These are phyloP conservation scores for Metellina segmentata DNA, from an alignment of 2,888 invertebrate species.

Conservation along the genomic window DNA sequence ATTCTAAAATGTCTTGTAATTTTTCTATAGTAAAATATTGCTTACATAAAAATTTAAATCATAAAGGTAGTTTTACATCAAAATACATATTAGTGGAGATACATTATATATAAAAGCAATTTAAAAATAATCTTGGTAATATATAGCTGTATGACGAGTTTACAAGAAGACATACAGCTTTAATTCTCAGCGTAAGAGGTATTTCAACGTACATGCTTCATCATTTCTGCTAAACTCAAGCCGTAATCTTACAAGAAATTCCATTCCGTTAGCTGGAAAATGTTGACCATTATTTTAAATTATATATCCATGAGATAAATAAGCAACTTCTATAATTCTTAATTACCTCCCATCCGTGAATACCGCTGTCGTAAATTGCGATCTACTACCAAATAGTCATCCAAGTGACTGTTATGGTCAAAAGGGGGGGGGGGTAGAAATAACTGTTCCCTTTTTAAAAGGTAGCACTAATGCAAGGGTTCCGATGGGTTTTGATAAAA, in stretches of 20 bases:
- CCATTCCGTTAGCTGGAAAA: slow-evolving; percentile 1
- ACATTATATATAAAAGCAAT: too few relatives aligned
- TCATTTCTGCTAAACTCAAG: not conserved
- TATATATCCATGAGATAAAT: slow-evolving; percentile 33
- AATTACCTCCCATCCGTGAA: slow-evolving; percentile 31
- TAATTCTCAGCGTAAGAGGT: not conserved
- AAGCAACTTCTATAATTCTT: slow-evolving; percentile 31
- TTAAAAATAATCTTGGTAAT: too few relatives aligned
- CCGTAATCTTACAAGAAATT: not conserved
- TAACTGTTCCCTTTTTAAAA: not conserved
- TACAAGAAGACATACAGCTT: not conserved
- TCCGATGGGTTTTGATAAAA: too few relatives aligned
- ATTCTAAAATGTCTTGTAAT: too few relatives aligned
- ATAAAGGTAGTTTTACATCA: too few relatives aligned
- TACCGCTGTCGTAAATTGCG: slow-evolving; percentile 7
- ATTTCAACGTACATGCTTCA: not conserved
- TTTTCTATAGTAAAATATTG: too few relatives aligned
- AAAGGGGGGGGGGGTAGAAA: not conserved
- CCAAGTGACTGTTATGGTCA: not conserved
- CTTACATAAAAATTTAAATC: too few relatives aligned
- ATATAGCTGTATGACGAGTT: too few relatives aligned
- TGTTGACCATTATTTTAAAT: slow-evolving; percentile 6
- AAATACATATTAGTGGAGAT: too few relatives aligned
- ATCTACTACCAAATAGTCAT: not conserved
- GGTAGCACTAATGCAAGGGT: too few relatives aligned